Evolutionary conservation across 2,888 invertebrate genomes (phyloP).

Genomic region (Perdita meconis): DNA sequence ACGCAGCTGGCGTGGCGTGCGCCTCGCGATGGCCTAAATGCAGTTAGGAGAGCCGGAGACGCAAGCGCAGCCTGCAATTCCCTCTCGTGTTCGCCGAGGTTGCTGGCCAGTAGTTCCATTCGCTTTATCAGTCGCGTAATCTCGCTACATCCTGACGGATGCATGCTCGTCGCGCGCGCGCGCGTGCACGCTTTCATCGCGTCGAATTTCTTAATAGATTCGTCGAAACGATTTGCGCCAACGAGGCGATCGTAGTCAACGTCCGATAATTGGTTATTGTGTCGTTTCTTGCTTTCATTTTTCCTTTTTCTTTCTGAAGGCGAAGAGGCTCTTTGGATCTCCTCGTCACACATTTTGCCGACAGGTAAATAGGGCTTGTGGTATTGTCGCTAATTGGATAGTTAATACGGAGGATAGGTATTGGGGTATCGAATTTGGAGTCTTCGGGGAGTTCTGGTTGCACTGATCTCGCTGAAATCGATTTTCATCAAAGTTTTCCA

Average conservation of each 20-base stretch:
- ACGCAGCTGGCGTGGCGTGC: conserved; percentile 11
- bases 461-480: no score
- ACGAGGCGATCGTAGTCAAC: neutral
- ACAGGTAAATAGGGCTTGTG: no score
- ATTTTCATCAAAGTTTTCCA: no score
- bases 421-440: no score
- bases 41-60: conserved; percentile 5
- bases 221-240: neutral
- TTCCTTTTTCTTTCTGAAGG: no score
- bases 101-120: conserved; percentile 36
- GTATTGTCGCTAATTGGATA: no score
- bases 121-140: conserved; percentile 61
- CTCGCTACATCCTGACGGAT: conserved; percentile 42
- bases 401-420: no score
- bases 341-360: no score
- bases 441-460: no score
- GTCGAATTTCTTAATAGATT: conserved; percentile 24
- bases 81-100: conserved; percentile 28
- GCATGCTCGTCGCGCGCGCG: conserved; percentile 19
- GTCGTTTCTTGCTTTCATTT: no score
- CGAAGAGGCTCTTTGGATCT: no score
- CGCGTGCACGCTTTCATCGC: conserved; percentile 5
- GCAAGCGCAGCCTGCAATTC: conserved; percentile 40
- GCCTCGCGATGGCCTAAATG: conserved; percentile 23
- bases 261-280: no score